These are phyloP conservation scores for Spisula solida DNA, from an alignment of 2,888 invertebrate species.

Conservation along the genomic window DNA sequence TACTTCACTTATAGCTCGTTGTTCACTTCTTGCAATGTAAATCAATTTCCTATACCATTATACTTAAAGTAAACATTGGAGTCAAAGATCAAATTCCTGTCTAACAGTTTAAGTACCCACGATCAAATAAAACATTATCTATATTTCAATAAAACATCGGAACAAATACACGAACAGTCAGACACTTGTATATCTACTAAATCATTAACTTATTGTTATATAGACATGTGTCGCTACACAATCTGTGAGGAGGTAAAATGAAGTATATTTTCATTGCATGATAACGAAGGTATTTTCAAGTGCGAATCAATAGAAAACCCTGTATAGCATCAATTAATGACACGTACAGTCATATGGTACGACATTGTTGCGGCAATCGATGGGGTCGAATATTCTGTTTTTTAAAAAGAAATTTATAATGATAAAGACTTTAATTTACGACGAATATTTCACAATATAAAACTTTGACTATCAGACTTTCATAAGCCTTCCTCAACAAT, in stretches of 20 bases:
- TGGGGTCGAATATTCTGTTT: neutral
- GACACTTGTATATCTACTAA: neutral
- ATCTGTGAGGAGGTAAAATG: neutral
- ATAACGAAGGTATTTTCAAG: constrained; percentile 26
- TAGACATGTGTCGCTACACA: neutral
- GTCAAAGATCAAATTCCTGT: constrained; percentile 4
- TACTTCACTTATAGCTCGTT: no score
- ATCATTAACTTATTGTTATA: neutral
- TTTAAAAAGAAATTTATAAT: no score
- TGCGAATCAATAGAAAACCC: neutral
- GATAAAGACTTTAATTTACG: no score
- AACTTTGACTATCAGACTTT: no score
- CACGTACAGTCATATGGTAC: no score
- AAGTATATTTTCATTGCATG: neutral
- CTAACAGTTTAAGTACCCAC: neutral
- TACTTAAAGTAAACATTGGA: neutral
- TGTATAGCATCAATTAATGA: neutral
- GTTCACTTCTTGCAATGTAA: no score
- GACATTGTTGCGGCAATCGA: neutral
- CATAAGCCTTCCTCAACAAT: no score
- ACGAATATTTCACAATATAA: no score
- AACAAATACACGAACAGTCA: neutral
- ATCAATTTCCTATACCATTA: no score
- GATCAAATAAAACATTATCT: neutral
- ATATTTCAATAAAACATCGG: neutral